Evolutionary conservation across 2,113 vertebrate genomes (phyloP), one percentile per base, ranked within the genome.

Genomic region (Terrapene triunguis): DNA sequence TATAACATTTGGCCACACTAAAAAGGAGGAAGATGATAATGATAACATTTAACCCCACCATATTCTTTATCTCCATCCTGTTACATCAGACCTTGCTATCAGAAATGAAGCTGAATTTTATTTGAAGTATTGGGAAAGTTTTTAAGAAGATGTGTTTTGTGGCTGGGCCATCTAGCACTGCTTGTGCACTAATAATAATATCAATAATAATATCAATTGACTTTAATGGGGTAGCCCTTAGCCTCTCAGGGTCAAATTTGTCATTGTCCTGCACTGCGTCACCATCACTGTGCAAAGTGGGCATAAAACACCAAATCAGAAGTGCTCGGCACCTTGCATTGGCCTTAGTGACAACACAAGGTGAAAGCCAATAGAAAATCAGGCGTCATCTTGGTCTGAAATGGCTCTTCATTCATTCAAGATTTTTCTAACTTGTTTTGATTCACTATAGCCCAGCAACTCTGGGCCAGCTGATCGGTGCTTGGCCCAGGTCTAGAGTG

Each of bases 241-340:
- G 84, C 51, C 16, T 44, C 42, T 92, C 55, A 95, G 25, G 35
- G 80, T 79, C 6, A 2, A 84, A 80, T 83, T 95, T 95, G 81
- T 93, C 62, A 69, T 81, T 92, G 86, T 29, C 55, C 72, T 84
- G 81, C 65, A 25, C 89, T 95, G 93, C 95, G 93, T 94, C 90
- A 96, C 95, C 96, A 97, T 95, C 95, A 97, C 93, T 54, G 84
- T 88, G 87, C 79, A 96, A 92, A 87, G 74, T 57, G 89, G 55
- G 87, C 79, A 91, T 44, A 47, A 96, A 96, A 89, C 80, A 57
- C 42, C 72, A 76, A 76, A 76, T 44, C 72, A 25, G 72, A 42
- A 76, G 38, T 44, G 24, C 42, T 44, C 13, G 38, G 24, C 42
- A 76, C 42, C 24, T 44, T 76, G 72, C 11, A 44, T 5, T 13